phyloP scores from a whole-genome alignment of 2,888 invertebrate species.

The Anaspis maculata region DNA sequence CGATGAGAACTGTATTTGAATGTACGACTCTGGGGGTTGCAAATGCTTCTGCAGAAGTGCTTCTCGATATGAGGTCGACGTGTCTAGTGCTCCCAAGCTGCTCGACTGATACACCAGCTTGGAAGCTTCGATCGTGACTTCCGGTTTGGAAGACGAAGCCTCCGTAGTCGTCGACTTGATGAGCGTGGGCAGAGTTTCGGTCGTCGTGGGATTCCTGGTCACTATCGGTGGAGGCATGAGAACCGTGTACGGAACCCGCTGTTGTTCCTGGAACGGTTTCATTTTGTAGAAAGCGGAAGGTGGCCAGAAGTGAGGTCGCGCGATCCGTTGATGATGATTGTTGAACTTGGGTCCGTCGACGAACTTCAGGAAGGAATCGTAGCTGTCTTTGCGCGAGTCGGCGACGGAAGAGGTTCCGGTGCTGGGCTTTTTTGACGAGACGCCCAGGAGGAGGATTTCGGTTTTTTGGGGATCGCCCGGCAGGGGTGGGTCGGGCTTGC shows the following conservation, averaged over 20 bases:
- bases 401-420: conserved; percentile 31
- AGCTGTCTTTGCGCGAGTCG: conserved; percentile 37
- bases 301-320: conserved; percentile 32
- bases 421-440: conserved; percentile 60
- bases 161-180: conserved; percentile 15
- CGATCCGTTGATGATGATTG: conserved; percentile 34
- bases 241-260: conserved; percentile 54
- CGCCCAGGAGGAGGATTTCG: conserved; percentile 61
- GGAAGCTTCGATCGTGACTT: conserved; percentile 52
- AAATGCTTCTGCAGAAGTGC: conserved; percentile 20
- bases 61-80: conserved; percentile 42
- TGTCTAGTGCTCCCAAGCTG: conserved; percentile 41
- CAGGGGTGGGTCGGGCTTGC: conserved; percentile 48
- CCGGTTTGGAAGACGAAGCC: background rate
- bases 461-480: conserved; percentile 49
- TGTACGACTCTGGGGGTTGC: conserved; percentile 25
- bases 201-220: conserved; percentile 31
- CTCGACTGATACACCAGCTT: conserved; percentile 59
- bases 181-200: conserved; percentile 10
- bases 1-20: conserved; percentile 24
- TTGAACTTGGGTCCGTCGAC: conserved; percentile 44
- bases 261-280: conserved; percentile 32
- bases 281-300: conserved; percentile 32
- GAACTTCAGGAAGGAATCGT: conserved; percentile 43
- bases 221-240: conserved; percentile 61